Percentiles rank a stretch among this genome's conserved stretches.
These are phyloP conservation scores for Xylota sylvarum DNA, from an alignment of 2,888 invertebrate species.

Conservation along the genomic window DNA sequence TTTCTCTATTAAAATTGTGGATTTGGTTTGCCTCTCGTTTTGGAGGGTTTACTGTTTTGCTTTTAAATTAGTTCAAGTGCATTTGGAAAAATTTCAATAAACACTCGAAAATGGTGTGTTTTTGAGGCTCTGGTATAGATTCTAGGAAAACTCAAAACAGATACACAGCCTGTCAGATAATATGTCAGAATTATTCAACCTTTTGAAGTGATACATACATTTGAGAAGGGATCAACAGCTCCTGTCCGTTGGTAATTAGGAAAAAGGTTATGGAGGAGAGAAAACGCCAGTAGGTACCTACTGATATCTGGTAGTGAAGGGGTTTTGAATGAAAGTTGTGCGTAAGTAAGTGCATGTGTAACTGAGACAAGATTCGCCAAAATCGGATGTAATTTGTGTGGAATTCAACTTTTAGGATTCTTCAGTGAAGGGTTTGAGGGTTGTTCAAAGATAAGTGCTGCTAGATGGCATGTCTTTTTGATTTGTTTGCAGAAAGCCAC, in stretches of 20 bases:
- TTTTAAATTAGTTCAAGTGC: constrained; percentile 56
- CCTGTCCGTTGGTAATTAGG: neutral
- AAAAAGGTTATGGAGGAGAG: neutral
- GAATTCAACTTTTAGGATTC: too few species aligned
- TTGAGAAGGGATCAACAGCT: constrained; percentile 9
- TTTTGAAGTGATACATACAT: constrained; percentile 8
- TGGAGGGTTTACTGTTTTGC: constrained; percentile 31
- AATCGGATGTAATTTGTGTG: too few species aligned
- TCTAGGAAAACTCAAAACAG: neutral
- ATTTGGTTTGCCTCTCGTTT: neutral
- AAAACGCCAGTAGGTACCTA: neutral
- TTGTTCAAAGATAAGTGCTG: too few species aligned
- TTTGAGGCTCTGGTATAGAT: too few species aligned
- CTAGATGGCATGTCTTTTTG: too few species aligned
- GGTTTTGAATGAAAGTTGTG: too few species aligned
- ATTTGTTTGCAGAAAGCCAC: too few species aligned
- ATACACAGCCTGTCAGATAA: constrained; percentile 3
- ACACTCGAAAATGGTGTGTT: neutral
- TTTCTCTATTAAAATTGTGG: constrained; percentile 17
- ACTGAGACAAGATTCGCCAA: too few species aligned
- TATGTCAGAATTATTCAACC: constrained; percentile 34
- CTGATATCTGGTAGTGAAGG: neutral
- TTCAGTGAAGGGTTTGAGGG: too few species aligned
- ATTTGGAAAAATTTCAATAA: neutral
- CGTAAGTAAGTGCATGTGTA: too few species aligned